Percentiles rank a stretch among this genome's conserved stretches.
These are phyloP conservation scores for Amphipyra berbera DNA, from an alignment of 2,888 invertebrate species.

Conservation along the genomic window DNA sequence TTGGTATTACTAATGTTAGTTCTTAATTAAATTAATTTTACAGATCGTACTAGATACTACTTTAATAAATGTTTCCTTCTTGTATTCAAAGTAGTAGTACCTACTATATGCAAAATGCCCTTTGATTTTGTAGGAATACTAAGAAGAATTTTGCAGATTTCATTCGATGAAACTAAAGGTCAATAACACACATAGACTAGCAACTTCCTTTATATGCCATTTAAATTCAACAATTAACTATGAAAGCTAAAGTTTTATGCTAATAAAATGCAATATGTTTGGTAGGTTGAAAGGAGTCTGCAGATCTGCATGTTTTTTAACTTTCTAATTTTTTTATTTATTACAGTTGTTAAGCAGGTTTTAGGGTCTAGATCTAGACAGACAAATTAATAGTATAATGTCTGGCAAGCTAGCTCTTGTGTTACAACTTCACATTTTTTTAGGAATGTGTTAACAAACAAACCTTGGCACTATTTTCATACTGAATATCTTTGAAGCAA, in stretches of 20 bases:
- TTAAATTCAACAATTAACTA: slow-evolving; percentile 80
- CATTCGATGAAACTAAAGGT: slow-evolving; percentile 70
- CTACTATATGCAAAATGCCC: slow-evolving; percentile 20
- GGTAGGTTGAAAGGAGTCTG: slow-evolving; percentile 86
- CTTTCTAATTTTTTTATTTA: slow-evolving; percentile 87
- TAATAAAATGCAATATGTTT: slow-evolving; percentile 88
- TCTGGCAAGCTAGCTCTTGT: slow-evolving; percentile 42
- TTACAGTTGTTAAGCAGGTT: slow-evolving; percentile 81
- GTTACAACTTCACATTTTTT: slow-evolving; percentile 27
- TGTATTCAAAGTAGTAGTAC: background rate
- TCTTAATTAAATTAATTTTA: too few species aligned
- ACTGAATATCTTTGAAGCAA: slow-evolving; percentile 25
- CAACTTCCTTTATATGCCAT: slow-evolving; percentile 74
- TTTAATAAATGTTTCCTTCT: too few species aligned
- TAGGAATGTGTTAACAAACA: slow-evolving; percentile 33
- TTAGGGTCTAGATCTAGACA: slow-evolving; percentile 81
- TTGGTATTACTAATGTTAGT: too few species aligned
- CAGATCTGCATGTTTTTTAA: slow-evolving; percentile 81
- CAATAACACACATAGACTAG: slow-evolving; percentile 69
- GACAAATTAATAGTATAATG: slow-evolving; percentile 63
- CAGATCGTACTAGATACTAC: too few species aligned
- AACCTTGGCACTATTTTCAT: slow-evolving; percentile 52
- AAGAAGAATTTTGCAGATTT: slow-evolving; percentile 7
- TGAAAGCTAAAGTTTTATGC: slow-evolving; percentile 85
- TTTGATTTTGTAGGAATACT: slow-evolving; percentile 18